A percentile compares a stretch with the other conserved stretches of the same genome.
Evolutionary conservation across 2,113 vertebrate species (phyloP).

Genomic region (Rallus limicola): DNA sequence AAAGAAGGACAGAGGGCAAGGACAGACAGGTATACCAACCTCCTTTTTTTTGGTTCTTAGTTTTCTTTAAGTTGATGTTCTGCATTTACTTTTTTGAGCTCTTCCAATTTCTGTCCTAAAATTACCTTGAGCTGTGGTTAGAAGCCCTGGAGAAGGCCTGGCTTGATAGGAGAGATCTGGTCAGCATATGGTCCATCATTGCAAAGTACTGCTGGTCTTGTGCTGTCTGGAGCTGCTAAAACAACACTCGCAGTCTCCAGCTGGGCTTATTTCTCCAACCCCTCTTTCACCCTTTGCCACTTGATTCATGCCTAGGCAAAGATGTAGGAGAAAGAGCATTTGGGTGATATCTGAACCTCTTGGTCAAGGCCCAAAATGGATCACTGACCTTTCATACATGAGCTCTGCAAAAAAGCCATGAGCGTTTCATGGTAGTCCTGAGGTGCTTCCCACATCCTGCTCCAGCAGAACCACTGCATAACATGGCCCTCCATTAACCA

Average conservation of each 20-base stretch:
- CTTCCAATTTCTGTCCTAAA: neutral
- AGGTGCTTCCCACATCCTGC: neutral
- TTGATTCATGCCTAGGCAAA: conserved; percentile 11
- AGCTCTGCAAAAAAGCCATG: neutral
- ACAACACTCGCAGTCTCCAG: neutral
- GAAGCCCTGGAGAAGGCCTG: neutral
- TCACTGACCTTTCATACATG: neutral
- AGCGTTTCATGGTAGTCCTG: neutral
- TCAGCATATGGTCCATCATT: neutral
- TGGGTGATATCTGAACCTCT: conserved; percentile 33
- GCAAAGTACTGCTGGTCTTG: neutral
- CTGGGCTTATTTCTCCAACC: neutral
- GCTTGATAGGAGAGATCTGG: neutral
- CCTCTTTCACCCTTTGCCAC: neutral
- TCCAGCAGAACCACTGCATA: neutral
- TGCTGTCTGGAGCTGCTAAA: neutral
- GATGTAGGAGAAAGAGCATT: conserved; percentile 18
- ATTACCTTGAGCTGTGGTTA: neutral
- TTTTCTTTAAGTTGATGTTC: neutral
- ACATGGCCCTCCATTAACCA: neutral
- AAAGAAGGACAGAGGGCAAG: neutral
- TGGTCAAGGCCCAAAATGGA: conserved; percentile 12
- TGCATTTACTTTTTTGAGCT: neutral
- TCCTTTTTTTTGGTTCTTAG: neutral
- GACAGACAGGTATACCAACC: neutral